A percentile compares a stretch with the other conserved stretches of the same genome.
Evolutionary conservation across 23 tunicate genomes (phyloP).

Genomic region (Corella eumyota): DNA sequence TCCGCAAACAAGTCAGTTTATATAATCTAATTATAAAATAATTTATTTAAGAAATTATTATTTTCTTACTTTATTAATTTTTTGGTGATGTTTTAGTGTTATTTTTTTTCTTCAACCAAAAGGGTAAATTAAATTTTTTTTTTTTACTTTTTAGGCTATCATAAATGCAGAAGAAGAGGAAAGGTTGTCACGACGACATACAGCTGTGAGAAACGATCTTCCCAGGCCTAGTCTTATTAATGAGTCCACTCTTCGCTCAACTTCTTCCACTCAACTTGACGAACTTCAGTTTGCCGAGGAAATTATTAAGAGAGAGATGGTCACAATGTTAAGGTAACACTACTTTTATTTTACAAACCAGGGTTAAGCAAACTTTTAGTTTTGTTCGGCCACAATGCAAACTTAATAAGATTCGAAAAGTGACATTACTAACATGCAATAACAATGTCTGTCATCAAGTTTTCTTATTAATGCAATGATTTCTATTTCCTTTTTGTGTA

Average conservation of each 20-base stretch:
- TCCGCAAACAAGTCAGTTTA: conserved; percentile 25
- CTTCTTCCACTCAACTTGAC: conserved; percentile 29
- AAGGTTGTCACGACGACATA: conserved; percentile 60
- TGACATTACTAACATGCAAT: too few species aligned
- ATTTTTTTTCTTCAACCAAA: not conserved
- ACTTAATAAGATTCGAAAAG: too few species aligned
- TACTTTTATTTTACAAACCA: not conserved
- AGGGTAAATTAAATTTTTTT: not conserved
- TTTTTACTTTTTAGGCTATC: not conserved
- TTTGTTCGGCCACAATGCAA: too few species aligned
- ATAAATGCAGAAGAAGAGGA: conserved; percentile 16
- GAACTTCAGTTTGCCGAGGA: conserved; percentile 90
- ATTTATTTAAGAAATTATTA: too few species aligned
- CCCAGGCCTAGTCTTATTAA: conserved; percentile 88
- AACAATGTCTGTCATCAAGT: too few species aligned
- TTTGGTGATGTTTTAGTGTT: too few species aligned
- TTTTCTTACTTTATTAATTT: too few species aligned
- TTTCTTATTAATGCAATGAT: too few species aligned
- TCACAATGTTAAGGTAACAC: conserved; percentile 65
- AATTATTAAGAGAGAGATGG: conserved; percentile 89
- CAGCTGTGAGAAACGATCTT: conserved; percentile 45
- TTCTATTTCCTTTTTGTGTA: too few species aligned
- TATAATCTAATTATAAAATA: too few species aligned
- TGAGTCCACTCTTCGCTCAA: conserved; percentile 61
- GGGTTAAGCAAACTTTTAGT: too few species aligned